Evolutionary conservation across 2,113 vertebrate species (phyloP), one percentile per base, ranked within the genome.

Genomic region (Apodemus sylvaticus): DNA sequence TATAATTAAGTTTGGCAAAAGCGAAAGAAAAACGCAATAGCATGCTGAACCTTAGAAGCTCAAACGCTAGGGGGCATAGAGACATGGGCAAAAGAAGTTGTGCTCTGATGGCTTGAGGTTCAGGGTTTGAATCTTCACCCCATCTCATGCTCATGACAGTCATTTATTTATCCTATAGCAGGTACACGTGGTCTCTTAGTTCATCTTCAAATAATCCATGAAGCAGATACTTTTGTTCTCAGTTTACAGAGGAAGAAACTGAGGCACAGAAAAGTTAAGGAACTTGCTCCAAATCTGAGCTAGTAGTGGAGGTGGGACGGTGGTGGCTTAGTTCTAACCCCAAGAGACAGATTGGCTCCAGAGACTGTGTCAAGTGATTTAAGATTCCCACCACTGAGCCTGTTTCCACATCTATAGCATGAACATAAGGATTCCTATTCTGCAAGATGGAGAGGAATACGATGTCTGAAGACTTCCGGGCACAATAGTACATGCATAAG

Each of bases 161-260:
- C 89, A 87, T 58, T 86, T 82, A 92, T 42, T 60, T 90, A 89
- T 39, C 76, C 64, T 82, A 39, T 73, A 66, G 58, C 3, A 76
- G 64, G 10, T 34, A 45, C 42, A 78, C 51, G 16, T 26, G 1
- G 48, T 58, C 79, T 83, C 48, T 95, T 48, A 68, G 74, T 92
- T 91, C 19, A 85, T 90, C 55, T 95, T 93, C 39, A 68, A 78
- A 83, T 82, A 93, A 13, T 26, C 42, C 9, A 77, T 29, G 34
- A 96, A 87, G 53, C 20, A 92, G 71, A 4, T 70, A 97, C 60
- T 93, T 2, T 48, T 90, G 76, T 70, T 93, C 45, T 29, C 39
- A 39, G 53, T 86, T 94, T 91, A 58, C 6, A 89, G 17, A 81
- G 68, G 3, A 94, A 89, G 71, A 92, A 96, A 96, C 76, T 11